A percentile compares a stretch with the other conserved stretches of the same genome.
Evolutionary conservation across 2,113 vertebrate genomes (phyloP).

Genomic region (Ciconia boyciana): DNA sequence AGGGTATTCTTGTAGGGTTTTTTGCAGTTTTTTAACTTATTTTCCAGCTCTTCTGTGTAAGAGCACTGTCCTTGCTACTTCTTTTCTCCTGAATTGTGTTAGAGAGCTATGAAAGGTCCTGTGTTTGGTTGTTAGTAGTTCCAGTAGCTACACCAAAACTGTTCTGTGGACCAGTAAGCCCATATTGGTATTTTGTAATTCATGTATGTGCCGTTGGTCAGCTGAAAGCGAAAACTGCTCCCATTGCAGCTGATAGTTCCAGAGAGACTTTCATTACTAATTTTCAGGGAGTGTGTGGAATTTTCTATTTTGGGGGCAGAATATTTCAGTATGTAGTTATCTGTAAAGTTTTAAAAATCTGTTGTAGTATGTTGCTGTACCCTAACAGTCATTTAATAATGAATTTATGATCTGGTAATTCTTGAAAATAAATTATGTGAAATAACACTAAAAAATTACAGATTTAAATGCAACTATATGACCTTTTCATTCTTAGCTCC

Average conservation of each 20-base stretch:
- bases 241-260: background rate
- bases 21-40: background rate
- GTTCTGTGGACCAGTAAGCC: background rate
- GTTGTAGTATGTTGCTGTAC: background rate
- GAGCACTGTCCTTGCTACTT: background rate
- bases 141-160: background rate
- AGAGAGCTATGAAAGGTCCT: background rate
- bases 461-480: background rate
- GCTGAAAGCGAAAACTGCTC: background rate
- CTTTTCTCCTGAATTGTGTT: background rate
- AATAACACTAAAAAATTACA: background rate
- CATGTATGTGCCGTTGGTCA: background rate
- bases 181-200: background rate
- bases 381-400: background rate
- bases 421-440: background rate
- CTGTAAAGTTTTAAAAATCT: background rate
- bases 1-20: background rate
- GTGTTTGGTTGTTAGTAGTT: background rate
- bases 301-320: background rate
- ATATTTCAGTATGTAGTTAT: background rate
- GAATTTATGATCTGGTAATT: background rate
- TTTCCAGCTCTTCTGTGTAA: background rate
- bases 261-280: background rate
- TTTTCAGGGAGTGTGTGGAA: background rate
- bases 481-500: background rate